phyloP scores from a whole-genome alignment of 1,140 invertebrate genomes.

The Acromyrmex charruanus region DNA sequence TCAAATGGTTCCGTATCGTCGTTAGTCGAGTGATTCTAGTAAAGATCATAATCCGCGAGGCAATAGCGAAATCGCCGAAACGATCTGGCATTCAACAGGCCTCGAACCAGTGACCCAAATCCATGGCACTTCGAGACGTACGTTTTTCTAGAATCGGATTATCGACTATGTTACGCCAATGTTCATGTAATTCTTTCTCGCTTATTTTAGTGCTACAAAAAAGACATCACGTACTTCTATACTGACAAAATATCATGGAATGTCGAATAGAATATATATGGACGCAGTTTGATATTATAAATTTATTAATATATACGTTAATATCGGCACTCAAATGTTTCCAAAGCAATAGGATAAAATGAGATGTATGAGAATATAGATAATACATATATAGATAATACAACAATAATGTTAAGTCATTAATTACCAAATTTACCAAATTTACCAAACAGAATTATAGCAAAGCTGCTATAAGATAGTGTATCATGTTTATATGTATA shows the following conservation, averaged over 20 bases:
- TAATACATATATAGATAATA: neutral
- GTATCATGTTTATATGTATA: neutral
- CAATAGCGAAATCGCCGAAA: constrained; percentile 57
- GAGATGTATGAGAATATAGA: neutral
- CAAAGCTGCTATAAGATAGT: neutral
- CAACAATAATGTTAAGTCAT: neutral
- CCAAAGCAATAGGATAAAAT: neutral
- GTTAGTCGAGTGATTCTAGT: neutral
- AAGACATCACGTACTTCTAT: neutral
- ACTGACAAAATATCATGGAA: neutral
- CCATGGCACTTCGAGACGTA: constrained; percentile 68
- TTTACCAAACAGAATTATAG: neutral
- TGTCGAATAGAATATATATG: neutral
- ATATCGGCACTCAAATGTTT: neutral
- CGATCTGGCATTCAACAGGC: constrained; percentile 79
- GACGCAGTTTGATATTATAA: neutral
- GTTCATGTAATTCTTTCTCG: constrained; percentile 30
- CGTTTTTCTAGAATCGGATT: constrained; percentile 51
- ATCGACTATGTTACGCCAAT: constrained; percentile 9
- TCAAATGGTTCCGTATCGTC: constrained; percentile 8
- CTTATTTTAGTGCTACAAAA: neutral
- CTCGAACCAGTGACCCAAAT: constrained; percentile 80
- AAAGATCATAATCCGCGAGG: constrained; percentile 50
- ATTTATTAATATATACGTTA: too few relatives aligned
- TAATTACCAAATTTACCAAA: neutral